A percentile compares a stretch with the other conserved stretches of the same genome.
Conservation (phyloP, 2,113 vertebrate genomes). For the Excalfactoria chinensis region DNA sequence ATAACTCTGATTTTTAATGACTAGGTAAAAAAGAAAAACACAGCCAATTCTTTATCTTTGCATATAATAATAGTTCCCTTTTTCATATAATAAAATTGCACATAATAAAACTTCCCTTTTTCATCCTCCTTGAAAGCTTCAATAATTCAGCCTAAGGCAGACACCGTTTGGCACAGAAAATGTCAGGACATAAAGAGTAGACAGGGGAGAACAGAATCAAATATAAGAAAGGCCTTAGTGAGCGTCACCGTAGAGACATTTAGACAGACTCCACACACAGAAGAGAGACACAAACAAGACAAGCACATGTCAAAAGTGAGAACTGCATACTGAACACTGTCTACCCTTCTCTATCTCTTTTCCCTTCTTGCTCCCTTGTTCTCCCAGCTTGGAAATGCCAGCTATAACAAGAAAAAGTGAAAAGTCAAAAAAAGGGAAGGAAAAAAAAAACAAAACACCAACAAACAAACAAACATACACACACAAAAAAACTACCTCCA, state of each 20-base stretch:
- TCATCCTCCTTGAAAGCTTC: not conserved
- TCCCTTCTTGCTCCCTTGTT: not conserved
- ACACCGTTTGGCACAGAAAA: not conserved
- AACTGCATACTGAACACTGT: not conserved
- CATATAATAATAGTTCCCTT: rapidly evolving
- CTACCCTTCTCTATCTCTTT: not conserved
- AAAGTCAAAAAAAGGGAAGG: not conserved
- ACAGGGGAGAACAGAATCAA: not conserved
- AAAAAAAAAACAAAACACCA: too few species aligned
- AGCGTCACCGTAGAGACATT: not conserved
- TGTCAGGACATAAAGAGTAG: not conserved
- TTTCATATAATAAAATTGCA: rapidly evolving
- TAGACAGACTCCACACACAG: not conserved
- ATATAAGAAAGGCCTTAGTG: not conserved
- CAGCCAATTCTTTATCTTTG: not conserved
- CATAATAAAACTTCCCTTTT: not conserved
- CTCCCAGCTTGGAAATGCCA: not conserved
- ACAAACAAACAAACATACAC: too few species aligned
- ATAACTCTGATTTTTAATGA: not conserved
- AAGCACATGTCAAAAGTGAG: not conserved
- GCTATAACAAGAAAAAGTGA: not conserved
- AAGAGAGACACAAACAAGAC: not conserved
- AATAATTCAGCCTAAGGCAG: not conserved
- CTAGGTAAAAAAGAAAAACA: not conserved
- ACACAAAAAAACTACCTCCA: not conserved